Conservation (phyloP, 2,113 vertebrate genomes). For the Daubentonia madagascariensis region DNA sequence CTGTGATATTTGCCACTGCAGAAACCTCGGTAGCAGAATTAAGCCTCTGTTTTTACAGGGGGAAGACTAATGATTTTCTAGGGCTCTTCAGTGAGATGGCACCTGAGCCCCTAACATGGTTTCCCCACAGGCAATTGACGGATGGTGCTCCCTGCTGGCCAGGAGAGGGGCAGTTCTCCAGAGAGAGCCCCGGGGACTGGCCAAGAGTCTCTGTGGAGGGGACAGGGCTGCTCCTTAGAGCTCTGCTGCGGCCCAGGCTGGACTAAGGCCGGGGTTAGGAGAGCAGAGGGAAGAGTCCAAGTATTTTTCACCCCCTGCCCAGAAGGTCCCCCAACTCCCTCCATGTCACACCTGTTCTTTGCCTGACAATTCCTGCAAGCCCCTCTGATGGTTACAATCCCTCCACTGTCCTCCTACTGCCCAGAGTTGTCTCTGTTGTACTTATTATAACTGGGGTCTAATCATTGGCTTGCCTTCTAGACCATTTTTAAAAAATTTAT, state of each 20-base stretch:
- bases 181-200: neutral
- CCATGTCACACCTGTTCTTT: neutral
- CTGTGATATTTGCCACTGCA: neutral
- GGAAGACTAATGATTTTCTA: neutral
- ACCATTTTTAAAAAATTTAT: neutral
- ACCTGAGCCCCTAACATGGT: neutral
- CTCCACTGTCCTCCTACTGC: too few species aligned
- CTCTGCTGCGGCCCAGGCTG: too few species aligned
- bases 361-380: neutral
- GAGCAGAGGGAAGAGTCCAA: neutral
- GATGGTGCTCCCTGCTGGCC: neutral
- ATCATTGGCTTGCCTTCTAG: neutral
- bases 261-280: neutral
- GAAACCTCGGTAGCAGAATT: neutral
- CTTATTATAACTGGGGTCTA: too few species aligned
- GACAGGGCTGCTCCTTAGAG: neutral
- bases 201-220: neutral
- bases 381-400: fast-evolving
- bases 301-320: neutral
- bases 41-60: neutral
- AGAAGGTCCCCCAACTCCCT: neutral
- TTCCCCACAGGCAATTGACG: neutral
- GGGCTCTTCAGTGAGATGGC: neutral
- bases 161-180: neutral
- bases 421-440: neutral